These are phyloP conservation scores for Rhabditoides inermis DNA, from an alignment of 2,888 invertebrate genomes.

Conservation along the genomic window DNA sequence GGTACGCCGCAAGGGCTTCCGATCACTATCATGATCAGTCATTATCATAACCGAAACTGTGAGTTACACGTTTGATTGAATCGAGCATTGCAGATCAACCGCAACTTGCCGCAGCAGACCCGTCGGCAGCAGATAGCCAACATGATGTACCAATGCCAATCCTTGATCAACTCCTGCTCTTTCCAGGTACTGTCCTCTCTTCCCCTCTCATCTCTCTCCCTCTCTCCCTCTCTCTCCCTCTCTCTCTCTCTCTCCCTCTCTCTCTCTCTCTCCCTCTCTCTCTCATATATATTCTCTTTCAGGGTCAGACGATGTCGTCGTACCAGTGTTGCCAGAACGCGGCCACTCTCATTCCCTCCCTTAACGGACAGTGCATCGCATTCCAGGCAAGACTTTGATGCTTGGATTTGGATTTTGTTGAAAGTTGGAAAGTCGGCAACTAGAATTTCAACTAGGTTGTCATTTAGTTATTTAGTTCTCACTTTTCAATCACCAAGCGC, in stretches of 20 bases:
- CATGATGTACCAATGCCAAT: slow-evolving; percentile 31
- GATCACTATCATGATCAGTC: too few relatives aligned
- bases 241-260: not conserved
- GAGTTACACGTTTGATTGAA: too few relatives aligned
- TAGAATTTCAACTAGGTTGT: too few relatives aligned
- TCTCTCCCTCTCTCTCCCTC: not conserved
- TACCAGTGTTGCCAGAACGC: slow-evolving; percentile 26
- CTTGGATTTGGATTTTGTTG: slow-evolving; percentile 22
- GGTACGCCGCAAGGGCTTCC: too few relatives aligned
- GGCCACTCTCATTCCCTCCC: slow-evolving; percentile 12
- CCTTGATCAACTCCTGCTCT: slow-evolving; percentile 25
- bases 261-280: not conserved
- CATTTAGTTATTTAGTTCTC: too few relatives aligned
- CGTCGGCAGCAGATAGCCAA: slow-evolving; percentile 16
- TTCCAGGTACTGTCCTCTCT: slow-evolving; percentile 9
- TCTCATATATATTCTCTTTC: not conserved
- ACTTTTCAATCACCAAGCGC: too few relatives aligned
- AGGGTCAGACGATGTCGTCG: slow-evolving; percentile 19
- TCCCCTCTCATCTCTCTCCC: not conserved
- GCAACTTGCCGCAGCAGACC: slow-evolving; percentile 4
- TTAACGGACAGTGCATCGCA: slow-evolving; percentile 21
- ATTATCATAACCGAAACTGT: too few relatives aligned
- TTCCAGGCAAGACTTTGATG: too few relatives aligned
- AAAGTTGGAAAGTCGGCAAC: too few relatives aligned
- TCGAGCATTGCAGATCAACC: not conserved